Conservation (phyloP, 2,113 vertebrate genomes). For the Anseranas semipalmata region DNA sequence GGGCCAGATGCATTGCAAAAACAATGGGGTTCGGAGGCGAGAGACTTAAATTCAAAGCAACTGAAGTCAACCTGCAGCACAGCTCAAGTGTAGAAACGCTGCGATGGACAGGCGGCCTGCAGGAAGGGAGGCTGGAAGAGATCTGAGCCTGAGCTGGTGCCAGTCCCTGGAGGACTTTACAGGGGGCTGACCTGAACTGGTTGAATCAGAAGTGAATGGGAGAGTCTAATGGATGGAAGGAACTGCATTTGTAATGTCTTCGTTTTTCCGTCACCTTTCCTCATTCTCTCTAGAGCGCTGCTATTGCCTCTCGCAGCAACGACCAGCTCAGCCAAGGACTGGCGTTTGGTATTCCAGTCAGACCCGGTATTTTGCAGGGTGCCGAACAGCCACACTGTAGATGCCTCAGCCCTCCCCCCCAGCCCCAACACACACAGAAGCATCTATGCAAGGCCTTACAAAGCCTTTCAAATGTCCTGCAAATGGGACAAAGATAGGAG, state of each 20-base stretch:
- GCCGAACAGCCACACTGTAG: conserved; percentile 30
- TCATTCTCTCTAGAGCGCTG: background rate
- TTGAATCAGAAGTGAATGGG: background rate
- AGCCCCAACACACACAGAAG: conserved; percentile 20
- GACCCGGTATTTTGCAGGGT: conserved; percentile 19
- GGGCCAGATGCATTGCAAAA: background rate
- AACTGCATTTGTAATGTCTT: background rate
- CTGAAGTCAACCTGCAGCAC: background rate
- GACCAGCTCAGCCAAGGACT: background rate
- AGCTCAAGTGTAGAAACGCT: background rate
- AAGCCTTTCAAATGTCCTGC: conserved; percentile 52
- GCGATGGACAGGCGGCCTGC: background rate
- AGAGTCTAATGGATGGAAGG: background rate
- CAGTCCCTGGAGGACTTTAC: background rate
- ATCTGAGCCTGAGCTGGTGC: background rate
- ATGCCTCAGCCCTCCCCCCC: conserved; percentile 37
- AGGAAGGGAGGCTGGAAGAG: background rate
- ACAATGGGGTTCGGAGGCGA: background rate
- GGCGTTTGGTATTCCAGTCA: conserved; percentile 36
- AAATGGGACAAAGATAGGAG: conserved; percentile 57
- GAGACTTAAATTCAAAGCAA: background rate
- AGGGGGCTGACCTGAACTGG: background rate
- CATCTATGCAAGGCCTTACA: conserved; percentile 52
- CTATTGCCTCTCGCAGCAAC: background rate
- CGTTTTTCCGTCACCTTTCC: background rate